Evolutionary conservation across 2,797 vertebrate genomes (phyloP), one percentile per base, ranked within the genome.

Genomic region (Parauchenoglanis punctatus): DNA sequence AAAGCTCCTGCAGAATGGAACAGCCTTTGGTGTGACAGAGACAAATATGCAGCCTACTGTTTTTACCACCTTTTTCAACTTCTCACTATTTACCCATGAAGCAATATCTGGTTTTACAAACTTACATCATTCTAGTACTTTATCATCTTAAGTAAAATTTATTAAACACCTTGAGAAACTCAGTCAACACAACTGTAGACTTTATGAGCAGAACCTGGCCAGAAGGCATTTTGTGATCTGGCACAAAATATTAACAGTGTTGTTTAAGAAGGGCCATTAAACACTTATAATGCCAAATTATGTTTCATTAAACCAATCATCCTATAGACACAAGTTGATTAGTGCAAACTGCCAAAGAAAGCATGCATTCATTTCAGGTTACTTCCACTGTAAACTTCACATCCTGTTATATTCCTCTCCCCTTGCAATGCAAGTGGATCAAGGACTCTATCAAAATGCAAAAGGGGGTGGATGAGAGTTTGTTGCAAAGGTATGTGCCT

Each of bases 1-100:
- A 18, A 49, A 7, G 13, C 44, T 65, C 5, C 35, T 40, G 15
- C 11, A 81, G 35, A 61, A 61, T 6, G 13, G 28, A 44, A 28
- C 40, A 18, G 59, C 40, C 25, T 65, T 65, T 82, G 59, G 23
- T 49, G 44, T 28, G 40, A 82, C 35, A 63, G 25, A 81, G 76
- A 81, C 35, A 63, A 81, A 81, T 81, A 46, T 61, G 23, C 23
- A 81, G 20, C 25, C 23, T 49, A 65, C 35, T 65, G 23, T 81
- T 61, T 44, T 61, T n/a, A 44, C 49, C 1, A 58, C 61, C 25
- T 44, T 58, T 63, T 61, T n/a, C 0, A 0, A 59, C 12, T 8
- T 67, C 35, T 49, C 13, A 18, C 5, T 25, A 61, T 67, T 67
- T 67, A 28, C 20, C 18, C n/a, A 83, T 52, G 13, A 2, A 31